Evolutionary conservation across 2,113 vertebrate species (phyloP).

Genomic region (Pachyramphus minor): DNA sequence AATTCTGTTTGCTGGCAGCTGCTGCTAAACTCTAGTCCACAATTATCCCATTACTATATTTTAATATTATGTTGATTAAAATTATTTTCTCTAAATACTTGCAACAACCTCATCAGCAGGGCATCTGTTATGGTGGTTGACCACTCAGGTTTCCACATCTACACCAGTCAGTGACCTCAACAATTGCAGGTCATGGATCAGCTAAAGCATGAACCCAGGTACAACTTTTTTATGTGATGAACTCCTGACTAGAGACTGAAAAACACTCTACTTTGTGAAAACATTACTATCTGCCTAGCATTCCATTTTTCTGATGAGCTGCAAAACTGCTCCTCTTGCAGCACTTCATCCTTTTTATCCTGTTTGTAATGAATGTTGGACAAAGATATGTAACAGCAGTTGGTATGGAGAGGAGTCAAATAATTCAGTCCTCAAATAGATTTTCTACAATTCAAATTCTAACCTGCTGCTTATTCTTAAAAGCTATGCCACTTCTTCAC

Average conservation of each 20-base stretch:
- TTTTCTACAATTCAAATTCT: neutral
- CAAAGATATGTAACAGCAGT: neutral
- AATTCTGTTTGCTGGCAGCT: neutral
- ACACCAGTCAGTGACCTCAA: neutral
- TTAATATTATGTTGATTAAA: neutral
- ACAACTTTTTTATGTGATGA: neutral
- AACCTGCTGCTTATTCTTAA: neutral
- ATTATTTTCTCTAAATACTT: neutral
- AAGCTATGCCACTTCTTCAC: neutral
- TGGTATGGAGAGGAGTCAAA: neutral
- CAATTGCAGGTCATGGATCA: neutral
- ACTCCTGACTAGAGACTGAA: neutral
- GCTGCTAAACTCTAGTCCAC: neutral
- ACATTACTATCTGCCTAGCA: neutral
- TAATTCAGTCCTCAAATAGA: neutral
- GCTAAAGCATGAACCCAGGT: neutral
- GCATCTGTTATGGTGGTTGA: neutral
- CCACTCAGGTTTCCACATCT: neutral
- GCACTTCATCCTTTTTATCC: neutral
- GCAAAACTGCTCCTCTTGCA: neutral
- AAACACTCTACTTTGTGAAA: neutral
- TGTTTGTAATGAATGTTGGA: neutral
- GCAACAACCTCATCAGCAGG: neutral
- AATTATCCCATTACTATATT: neutral
- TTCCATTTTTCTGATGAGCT: neutral